These are phyloP conservation scores for Aradophagus sp. DNA, from an alignment of 1,140 invertebrate genomes.

Conservation along the genomic window DNA sequence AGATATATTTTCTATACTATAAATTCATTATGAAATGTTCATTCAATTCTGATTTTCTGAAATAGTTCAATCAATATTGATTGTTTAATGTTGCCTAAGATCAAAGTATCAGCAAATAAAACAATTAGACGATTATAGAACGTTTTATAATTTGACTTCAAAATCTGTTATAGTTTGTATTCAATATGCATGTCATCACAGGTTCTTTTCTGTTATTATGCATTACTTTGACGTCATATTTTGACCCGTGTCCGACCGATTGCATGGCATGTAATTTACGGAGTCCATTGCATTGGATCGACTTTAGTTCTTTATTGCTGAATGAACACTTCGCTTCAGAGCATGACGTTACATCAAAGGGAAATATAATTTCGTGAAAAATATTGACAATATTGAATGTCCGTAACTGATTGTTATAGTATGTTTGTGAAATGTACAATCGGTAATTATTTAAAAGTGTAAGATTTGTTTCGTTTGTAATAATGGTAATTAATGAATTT, in stretches of 20 bases:
- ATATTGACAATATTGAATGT: slow-evolving; percentile 30
- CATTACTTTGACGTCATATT: slow-evolving; percentile 58
- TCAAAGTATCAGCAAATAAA: too few relatives aligned
- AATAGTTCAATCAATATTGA: too few relatives aligned
- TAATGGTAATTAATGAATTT: slow-evolving; percentile 14
- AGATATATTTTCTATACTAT: too few relatives aligned
- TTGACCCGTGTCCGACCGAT: slow-evolving; percentile 58
- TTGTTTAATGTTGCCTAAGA: too few relatives aligned
- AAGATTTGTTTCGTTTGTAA: slow-evolving; percentile 25
- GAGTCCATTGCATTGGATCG: slow-evolving; percentile 23
- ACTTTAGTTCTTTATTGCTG: slow-evolving; percentile 45
- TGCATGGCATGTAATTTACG: slow-evolving; percentile 36
- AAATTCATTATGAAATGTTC: too few relatives aligned
- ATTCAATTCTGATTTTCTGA: too few relatives aligned
- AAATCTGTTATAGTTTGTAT: too few relatives aligned
- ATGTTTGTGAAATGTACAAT: slow-evolving; percentile 31
- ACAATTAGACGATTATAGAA: too few relatives aligned
- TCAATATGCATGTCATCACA: slow-evolving; percentile 63
- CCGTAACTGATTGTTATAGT: slow-evolving; percentile 39
- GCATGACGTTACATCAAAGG: slow-evolving; percentile 42
- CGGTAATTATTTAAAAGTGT: slow-evolving; percentile 18
- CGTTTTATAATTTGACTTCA: too few relatives aligned
- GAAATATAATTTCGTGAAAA: slow-evolving; percentile 43
- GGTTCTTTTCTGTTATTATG: slow-evolving; percentile 56
- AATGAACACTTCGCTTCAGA: slow-evolving; percentile 29